Evolutionary conservation across 2,113 vertebrate species (phyloP), one percentile per base, ranked within the genome.

Genomic region (Pseudopodoces humilis): DNA sequence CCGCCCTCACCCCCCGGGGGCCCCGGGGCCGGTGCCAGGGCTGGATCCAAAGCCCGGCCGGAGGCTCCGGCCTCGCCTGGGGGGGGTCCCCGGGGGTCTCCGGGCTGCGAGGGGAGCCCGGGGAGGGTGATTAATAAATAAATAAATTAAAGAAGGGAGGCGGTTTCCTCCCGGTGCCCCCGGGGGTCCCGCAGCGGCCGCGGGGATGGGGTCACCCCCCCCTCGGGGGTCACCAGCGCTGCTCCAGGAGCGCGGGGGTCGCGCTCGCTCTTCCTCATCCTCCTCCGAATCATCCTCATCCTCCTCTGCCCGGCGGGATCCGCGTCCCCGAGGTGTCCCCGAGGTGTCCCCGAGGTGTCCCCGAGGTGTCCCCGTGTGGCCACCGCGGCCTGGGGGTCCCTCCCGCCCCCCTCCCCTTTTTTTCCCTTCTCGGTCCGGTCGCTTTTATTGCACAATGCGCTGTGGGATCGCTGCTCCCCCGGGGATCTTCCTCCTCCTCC

Each of bases 361-460:
- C 52, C 53, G 53, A 31, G 7, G 30, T 18, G 50, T 68, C 78
- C 35, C 46, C 33, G 39, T 13, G 44, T 56, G 24, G 15, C 69
- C 12, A 62, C 16, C 7, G 9, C n/a, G 55, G 49, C 27, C 6
- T 50, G 78, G 79, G 86, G 76, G 52, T 71, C 91, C 62, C 63
- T 39, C 37, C 10, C 13, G 56, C 35, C 10, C 19, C 80, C 47
- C 47, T 17, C 88, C 83, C 39, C 37, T 39, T 39, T 39, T 39
- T 39, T 33, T 53, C 92, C 84, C 90, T 56, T 56, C 82, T 91
- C 82, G 23, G 46, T 76, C 41, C 33, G 43, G 88, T 91, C 56
- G 95, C 89, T 94, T 92, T 86, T 97, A 97, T 97, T 97, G 97
- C 97, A 97, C 97, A 95, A 96, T 82, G 95, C 96, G 31, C 88